A percentile compares a stretch with the other conserved stretches of the same genome.
phyloP scores from a whole-genome alignment of 2,113 vertebrate genomes.

The Rhizomys pruinosus region DNA sequence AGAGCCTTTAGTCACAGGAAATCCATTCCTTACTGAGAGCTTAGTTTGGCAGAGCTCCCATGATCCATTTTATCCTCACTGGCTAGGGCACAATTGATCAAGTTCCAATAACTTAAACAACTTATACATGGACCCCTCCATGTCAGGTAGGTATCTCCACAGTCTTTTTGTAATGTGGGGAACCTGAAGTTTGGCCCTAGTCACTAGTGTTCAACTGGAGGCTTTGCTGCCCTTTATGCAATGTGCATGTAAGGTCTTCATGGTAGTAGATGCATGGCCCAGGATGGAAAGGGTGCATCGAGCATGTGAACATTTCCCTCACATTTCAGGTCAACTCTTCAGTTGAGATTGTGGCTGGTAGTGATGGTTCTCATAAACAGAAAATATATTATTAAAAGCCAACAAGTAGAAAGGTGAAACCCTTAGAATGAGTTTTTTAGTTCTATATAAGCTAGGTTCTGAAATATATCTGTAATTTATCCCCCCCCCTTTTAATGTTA shows the following conservation, averaged over 20 bases:
- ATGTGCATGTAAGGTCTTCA: neutral
- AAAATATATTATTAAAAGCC: slow-evolving; percentile 31
- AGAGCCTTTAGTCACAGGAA: neutral
- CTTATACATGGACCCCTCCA: neutral
- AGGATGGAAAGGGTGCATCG: neutral
- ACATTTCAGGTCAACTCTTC: slow-evolving; percentile 38
- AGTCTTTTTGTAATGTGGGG: neutral
- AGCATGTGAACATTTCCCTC: neutral
- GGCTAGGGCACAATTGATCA: neutral
- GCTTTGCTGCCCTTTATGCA: neutral
- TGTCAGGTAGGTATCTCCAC: neutral
- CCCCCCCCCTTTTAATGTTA: slow-evolving; percentile 66
- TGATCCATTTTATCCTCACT: neutral
- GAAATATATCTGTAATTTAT: slow-evolving; percentile 76
- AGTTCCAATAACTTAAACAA: neutral
- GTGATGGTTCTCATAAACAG: slow-evolving; percentile 31
- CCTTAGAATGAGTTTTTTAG: slow-evolving; percentile 56
- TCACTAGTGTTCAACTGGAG: neutral
- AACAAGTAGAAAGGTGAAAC: slow-evolving; percentile 34
- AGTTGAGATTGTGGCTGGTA: slow-evolving; percentile 13
- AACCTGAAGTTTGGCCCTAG: neutral
- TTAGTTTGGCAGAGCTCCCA: neutral
- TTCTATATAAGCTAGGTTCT: slow-evolving; percentile 51
- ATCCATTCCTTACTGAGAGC: neutral
- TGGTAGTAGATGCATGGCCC: neutral